phyloP scores from a whole-genome alignment of 1,140 invertebrate species.

The Tribolium castaneum region DNA sequence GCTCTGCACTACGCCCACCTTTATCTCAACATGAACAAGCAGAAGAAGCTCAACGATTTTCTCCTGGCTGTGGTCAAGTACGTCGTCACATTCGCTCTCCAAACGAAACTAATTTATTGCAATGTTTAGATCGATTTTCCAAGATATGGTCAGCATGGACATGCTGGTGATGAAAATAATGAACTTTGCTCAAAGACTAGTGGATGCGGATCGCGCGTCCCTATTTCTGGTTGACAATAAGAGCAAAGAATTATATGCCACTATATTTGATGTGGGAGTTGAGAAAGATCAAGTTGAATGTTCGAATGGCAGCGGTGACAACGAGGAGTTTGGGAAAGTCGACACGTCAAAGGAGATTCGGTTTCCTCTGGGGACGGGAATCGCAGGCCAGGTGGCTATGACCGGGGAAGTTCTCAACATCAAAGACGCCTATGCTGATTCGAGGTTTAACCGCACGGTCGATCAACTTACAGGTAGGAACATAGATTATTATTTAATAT shows the following conservation, averaged over 20 bases:
- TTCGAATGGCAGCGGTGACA: constrained; percentile 40
- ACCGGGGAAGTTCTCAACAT: constrained; percentile 84
- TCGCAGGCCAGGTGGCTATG: constrained; percentile 74
- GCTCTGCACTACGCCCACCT: constrained; percentile 72
- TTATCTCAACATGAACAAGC: constrained; percentile 72
- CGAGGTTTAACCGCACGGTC: constrained; percentile 81
- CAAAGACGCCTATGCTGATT: constrained; percentile 81
- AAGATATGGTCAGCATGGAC: constrained; percentile 89
- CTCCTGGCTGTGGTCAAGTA: constrained; percentile 79
- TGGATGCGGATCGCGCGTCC: constrained; percentile 84
- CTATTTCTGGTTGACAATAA: constrained; percentile 80
- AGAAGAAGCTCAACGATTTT: constrained; percentile 77
- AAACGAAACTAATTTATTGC: neutral
- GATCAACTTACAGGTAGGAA: constrained; percentile 78
- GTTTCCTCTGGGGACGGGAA: constrained; percentile 70
- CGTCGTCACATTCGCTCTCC: constrained; percentile 62
- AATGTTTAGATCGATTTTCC: constrained; percentile 72
- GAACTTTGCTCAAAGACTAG: constrained; percentile 83
- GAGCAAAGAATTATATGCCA: constrained; percentile 80
- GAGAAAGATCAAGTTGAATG: constrained; percentile 58
- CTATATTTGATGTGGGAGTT: constrained; percentile 81
- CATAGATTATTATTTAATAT: neutral
- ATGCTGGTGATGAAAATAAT: constrained; percentile 85
- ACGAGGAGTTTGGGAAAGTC: constrained; percentile 57
- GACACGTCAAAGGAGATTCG: constrained; percentile 65